Evolutionary conservation across 2,888 invertebrate species (phyloP).

Genomic region (Hetaerina titia): DNA sequence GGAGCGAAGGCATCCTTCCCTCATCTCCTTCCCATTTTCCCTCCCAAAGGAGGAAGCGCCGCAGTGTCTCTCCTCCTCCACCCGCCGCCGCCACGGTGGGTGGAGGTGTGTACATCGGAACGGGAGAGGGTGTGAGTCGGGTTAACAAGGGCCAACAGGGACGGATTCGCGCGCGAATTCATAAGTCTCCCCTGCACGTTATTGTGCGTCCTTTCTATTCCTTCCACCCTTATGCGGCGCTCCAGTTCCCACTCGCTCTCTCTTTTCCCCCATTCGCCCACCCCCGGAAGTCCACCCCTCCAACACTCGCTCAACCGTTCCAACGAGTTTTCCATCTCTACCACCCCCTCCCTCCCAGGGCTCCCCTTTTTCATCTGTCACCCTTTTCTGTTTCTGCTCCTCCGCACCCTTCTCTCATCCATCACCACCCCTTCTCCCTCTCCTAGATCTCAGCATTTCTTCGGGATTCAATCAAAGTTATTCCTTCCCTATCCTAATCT

Average conservation of each 20-base stretch:
- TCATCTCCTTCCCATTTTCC: background rate
- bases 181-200: background rate
- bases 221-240: background rate
- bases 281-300: background rate
- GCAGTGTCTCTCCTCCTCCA: no score
- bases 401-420: background rate
- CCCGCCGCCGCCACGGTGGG: background rate
- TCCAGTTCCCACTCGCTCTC: background rate
- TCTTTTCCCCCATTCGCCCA: background rate
- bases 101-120: background rate
- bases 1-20: background rate
- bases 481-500: background rate
- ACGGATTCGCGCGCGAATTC: background rate
- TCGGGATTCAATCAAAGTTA: background rate
- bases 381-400: background rate
- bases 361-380: no score
- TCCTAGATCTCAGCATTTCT: background rate
- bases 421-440: background rate
- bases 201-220: background rate
- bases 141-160: constrained; percentile 22
- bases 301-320: background rate
- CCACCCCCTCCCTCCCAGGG: background rate
- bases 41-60: background rate
- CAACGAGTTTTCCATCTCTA: background rate
- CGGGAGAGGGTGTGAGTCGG: background rate